Conservation (phyloP, 2,113 vertebrate species). For the Brachirus orientalis region DNA sequence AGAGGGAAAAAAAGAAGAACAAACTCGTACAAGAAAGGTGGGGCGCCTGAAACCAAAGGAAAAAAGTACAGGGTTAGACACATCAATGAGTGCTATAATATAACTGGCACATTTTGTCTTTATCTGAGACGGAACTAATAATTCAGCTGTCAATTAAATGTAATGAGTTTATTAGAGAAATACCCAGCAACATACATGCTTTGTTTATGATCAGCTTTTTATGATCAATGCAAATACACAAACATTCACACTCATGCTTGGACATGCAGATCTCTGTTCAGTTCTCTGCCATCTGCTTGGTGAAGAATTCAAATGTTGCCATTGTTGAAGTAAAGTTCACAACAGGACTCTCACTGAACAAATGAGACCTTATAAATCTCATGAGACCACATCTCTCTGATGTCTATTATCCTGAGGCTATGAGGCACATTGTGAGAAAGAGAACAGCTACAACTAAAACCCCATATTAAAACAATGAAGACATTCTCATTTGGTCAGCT, state of each 20-base stretch:
- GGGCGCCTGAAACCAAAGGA: too few relatives aligned
- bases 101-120: too few relatives aligned
- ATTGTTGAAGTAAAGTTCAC: slow-evolving; percentile 63
- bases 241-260: slow-evolving; percentile 1
- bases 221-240: background rate
- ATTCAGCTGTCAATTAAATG: too few relatives aligned
- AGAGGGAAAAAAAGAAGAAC: background rate
- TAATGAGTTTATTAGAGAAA: too few relatives aligned
- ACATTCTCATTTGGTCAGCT: slow-evolving; percentile 65
- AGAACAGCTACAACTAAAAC: slow-evolving; percentile 29
- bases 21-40: too few relatives aligned
- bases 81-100: too few relatives aligned
- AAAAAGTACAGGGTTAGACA: too few relatives aligned
- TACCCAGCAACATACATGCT: too few relatives aligned
- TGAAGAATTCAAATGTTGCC: slow-evolving; percentile 56
- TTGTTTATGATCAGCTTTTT: too few relatives aligned
- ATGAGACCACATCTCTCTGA: slow-evolving; percentile 59
- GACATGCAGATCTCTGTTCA: slow-evolving; percentile 1
- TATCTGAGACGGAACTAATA: too few relatives aligned
- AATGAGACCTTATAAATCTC: slow-evolving; percentile 67
- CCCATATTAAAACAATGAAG: slow-evolving; percentile 45
- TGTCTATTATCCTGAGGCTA: slow-evolving; percentile 56
- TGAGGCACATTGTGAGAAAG: slow-evolving; percentile 61
- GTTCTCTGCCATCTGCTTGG: background rate
- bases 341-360: slow-evolving; percentile 57